Base-by-base conservation (phyloP, 2,888 invertebrate genomes). In the Metellina segmentata region DNA sequence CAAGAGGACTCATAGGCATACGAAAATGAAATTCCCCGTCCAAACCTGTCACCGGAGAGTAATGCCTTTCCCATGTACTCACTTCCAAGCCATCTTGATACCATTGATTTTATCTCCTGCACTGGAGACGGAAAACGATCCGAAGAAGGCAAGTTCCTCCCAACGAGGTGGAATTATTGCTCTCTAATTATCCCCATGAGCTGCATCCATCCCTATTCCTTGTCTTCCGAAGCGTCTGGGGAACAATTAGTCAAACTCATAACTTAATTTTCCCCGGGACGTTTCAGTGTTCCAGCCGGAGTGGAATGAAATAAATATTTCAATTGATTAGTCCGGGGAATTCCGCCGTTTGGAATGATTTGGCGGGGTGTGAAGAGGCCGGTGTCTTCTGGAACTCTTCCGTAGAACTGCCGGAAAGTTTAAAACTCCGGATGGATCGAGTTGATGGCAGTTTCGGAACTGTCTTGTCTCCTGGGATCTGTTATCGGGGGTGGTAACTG, bases 171-270 rank as follows among this genome's bases (percentile, higher is more conserved):
- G 53, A 79, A 72, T 81, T 87, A 71, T 53, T 86, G 20, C 53
- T 48, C n/a, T n/a, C 79, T 87, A 87, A 87, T 87, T 72, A 87
- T 48, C 53, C 87, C 72, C 48, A 5, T 1, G 87, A 70, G 87
- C n/a, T 13, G 16, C 77, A 86, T 86, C 16, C 77, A 78, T 86
- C 69, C 77, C 34, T 61, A 72, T 81, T 74, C 71, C 34, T 48
- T 53, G 72, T 52, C 71, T n/a, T 48, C 8, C 19, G 19, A 72
- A 81, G 34, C 53, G 51, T 72, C 48, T 6, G 7, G 61, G 79
- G 74, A n/a, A 72, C 34, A 53, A 79, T 87, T 81, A 87, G 87
- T 87, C 87, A 87, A 87, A 81, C 78, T 81, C 72, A 81, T 81
- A 79, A 81, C 87, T 87, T 87, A 79, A 87, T 87, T 87, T 86